Evolutionary conservation across 2,797 vertebrate species (phyloP).

Genomic region (Karalla daura): DNA sequence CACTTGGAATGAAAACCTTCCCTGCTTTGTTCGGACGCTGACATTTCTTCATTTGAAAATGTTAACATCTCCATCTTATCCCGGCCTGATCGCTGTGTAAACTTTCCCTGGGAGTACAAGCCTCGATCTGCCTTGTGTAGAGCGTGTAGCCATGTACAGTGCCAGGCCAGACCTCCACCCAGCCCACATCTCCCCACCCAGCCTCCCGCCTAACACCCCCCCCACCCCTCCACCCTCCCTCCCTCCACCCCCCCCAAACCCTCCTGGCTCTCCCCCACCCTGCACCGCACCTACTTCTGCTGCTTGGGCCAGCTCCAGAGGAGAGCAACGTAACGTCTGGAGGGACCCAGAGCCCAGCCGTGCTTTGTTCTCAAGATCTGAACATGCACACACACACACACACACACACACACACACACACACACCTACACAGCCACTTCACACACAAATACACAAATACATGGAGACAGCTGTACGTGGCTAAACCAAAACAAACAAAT

Average conservation of each 20-base stretch:
- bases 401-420: conserved; percentile 16
- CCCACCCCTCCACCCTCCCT: conserved; percentile 50
- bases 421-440: conserved; percentile 19
- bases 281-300: conserved; percentile 79
- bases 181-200: no score
- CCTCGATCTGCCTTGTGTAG: conserved; percentile 52
- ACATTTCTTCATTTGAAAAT: conserved; percentile 6
- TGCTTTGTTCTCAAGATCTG: conserved; percentile 71
- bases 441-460: conserved; percentile 6
- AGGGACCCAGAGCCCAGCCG: conserved; percentile 64
- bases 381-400: conserved; percentile 48
- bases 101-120: conserved; percentile 30
- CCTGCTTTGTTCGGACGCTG: not conserved
- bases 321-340: conserved; percentile 83
- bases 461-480: conserved; percentile 7
- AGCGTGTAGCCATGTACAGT: conserved; percentile 34
- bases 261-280: conserved; percentile 37
- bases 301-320: conserved; percentile 74
- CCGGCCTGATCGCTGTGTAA: conserved; percentile 35
- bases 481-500: conserved; percentile 13
- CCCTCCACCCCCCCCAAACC: not conserved
- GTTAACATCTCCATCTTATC: conserved; percentile 32
- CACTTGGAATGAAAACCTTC: not conserved
- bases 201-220: conserved; percentile 36
- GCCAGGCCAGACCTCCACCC: conserved; percentile 51